phyloP scores from a whole-genome alignment of 2,113 vertebrate species.

The Murina feae region DNA sequence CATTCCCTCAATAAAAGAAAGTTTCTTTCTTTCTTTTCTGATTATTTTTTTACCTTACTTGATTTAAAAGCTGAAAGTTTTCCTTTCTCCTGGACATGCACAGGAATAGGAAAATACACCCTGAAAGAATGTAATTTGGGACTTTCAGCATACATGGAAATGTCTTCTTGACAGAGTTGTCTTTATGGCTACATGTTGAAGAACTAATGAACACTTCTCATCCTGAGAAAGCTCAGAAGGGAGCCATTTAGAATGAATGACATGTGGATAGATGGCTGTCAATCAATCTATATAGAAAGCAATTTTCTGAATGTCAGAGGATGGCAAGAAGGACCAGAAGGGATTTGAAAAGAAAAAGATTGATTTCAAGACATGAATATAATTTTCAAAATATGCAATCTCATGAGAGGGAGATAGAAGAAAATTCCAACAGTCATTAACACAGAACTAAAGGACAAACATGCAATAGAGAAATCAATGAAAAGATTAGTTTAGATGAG shows the following conservation, averaged over 20 bases:
- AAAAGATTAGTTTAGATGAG: background rate
- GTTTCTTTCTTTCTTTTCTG: background rate
- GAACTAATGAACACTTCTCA: background rate
- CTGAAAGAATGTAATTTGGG: background rate
- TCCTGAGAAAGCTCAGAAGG: background rate
- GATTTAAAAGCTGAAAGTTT: background rate
- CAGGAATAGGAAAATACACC: background rate
- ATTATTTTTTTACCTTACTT: background rate
- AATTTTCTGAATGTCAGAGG: constrained; percentile 14
- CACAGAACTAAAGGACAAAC: background rate
- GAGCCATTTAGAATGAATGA: constrained; percentile 12
- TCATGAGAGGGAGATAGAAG: background rate
- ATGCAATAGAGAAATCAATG: background rate
- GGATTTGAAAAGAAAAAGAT: background rate
- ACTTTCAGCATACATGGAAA: background rate
- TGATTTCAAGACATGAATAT: background rate
- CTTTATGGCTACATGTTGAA: background rate
- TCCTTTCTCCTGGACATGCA: background rate
- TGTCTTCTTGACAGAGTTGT: background rate
- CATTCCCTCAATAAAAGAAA: background rate
- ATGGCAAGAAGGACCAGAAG: background rate
- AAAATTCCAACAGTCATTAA: background rate
- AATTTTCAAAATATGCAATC: background rate
- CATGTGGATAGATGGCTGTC: background rate
- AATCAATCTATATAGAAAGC: background rate